Evolutionary conservation across 2,888 invertebrate genomes (phyloP).

Genomic region (Anagyrus pseudococci): DNA sequence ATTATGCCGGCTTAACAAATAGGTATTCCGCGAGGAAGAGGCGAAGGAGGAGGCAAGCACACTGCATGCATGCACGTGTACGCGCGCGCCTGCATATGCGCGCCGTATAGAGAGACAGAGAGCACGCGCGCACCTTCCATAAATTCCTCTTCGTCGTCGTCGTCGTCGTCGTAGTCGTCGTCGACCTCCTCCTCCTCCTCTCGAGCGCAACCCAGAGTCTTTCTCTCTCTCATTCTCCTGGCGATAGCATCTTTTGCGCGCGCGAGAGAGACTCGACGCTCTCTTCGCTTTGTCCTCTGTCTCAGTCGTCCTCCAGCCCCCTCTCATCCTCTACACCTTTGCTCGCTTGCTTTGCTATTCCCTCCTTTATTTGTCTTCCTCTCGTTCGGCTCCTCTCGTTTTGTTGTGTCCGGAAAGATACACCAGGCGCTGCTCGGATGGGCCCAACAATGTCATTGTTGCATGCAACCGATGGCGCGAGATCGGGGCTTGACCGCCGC

Average conservation of each 20-base stretch:
- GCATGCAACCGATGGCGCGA: conserved; percentile 3
- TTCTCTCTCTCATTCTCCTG: too few species aligned
- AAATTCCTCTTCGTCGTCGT: conserved; percentile 34
- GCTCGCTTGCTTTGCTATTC: too few species aligned
- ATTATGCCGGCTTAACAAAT: conserved; percentile 52
- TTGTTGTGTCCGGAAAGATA: too few species aligned
- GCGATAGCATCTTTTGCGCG: conserved; percentile 32
- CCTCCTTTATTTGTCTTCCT: too few species aligned
- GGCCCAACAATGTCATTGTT: conserved; percentile 35
- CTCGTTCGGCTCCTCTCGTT: too few species aligned
- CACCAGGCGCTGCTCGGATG: too few species aligned
- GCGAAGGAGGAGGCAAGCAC: conserved; percentile 11
- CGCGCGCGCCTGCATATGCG: conserved; percentile 5
- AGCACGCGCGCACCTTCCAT: conserved; percentile 22
- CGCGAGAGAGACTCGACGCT: conserved; percentile 4
- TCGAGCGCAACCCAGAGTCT: too few species aligned
- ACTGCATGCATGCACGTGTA: background rate
- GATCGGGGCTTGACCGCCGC: background rate
- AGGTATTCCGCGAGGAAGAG: conserved; percentile 47
- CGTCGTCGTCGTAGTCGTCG: background rate
- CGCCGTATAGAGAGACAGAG: too few species aligned
- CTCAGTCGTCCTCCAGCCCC: too few species aligned
- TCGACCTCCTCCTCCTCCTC: too few species aligned
- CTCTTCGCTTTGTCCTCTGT: too few species aligned
- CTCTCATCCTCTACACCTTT: too few species aligned